Base-by-base conservation (phyloP, 2,888 invertebrate genomes). In the Zygothrica quintamaculata region DNA sequence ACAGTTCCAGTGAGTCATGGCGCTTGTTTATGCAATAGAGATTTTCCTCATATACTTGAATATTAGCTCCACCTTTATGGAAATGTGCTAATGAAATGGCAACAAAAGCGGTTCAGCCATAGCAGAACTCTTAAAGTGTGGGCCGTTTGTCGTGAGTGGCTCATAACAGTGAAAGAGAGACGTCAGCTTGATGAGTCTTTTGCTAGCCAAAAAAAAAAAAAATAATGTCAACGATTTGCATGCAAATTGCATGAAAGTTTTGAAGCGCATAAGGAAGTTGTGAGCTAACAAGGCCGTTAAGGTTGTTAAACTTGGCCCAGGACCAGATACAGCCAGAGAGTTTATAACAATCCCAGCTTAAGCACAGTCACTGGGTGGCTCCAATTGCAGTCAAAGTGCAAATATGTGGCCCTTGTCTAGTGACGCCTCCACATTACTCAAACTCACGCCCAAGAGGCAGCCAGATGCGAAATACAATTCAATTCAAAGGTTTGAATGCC, bases 401-500 rank as follows among this genome's bases (percentile, higher is more conserved):
- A 86, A 86, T 76, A 85, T 85, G 84, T 69, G 66, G 60, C 79
- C 79, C 50, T 34, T 56, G 39, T 39, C 34, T 34, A n/a, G 26
- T 26, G 40, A 73, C 77, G 87, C 80, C 80, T 69, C 65, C 87
- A 65, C 84, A 80, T 80, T 84, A 80, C 81, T 80, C 87, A 80
- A 77, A 71, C 65, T 86, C 78, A 81, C 80, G 84, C 80, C 81
- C 57, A 48, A 42, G 26, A 6, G 12, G 15, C 25, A 15, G 15
- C 33, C 47, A 50, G 69, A 60, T 56, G 48, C 58, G 57, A 56
- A 25, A 76, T 68, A 79, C 74, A 74, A 74, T 74, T 74, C 77
- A 74, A 74, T 74, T 74, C 75, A 56, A 55, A 60, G 58, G 64
- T 44, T 62, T 52, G 58, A 57, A 58, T 84, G 56, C 67, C 53